Evolutionary conservation across 1,140 invertebrate species (phyloP), one percentile per base, ranked within the genome.

Genomic region (Anadara kagoshimensis): DNA sequence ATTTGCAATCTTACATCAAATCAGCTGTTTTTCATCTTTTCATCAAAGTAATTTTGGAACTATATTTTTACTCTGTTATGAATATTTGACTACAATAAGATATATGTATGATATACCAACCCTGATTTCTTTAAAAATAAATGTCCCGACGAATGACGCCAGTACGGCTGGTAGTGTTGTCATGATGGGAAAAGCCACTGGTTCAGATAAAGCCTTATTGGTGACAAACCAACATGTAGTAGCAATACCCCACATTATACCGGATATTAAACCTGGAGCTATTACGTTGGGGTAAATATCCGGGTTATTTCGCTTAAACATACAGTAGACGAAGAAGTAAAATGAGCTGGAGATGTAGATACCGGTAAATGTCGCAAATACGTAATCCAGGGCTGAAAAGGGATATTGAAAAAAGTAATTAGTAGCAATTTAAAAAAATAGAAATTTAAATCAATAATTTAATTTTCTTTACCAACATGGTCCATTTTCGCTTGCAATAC

Each of bases 291-390:
- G 84, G 69, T 89, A 90, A 10, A 91, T 77, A 57, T 79, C 80
- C 11, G 88, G 89, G 45, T 85, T 85, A 75, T 90, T 90, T 64
- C 80, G 79, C 76, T 80, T 89, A 22, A 83, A 67, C 8, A 79
- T 75, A 29, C 81, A 80, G 73, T 91, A 91, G n/a, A 89, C 76
- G 16, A 88, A 67, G 75, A 90, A 88, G 71, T 89, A 89, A 7
- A 85, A 43, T 14, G 85, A 86, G 45, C 89, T 89, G n/a, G 89
- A 83, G 5, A 82, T 26, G 58, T 86, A 89, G 54, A 91, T 91
- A 26, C 90, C 90, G 72, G 82, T 81, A 70, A 87, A 91, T 59
- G 90, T 87, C 12, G 89, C 83, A 83, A 91, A 91, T 8, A 89
- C 89, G 78, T 90, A 91, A 65, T 90, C 88, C 43, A 91, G 71